phyloP scores from a whole-genome alignment of 2,113 vertebrate species.

The Pangasianodon gigas region DNA sequence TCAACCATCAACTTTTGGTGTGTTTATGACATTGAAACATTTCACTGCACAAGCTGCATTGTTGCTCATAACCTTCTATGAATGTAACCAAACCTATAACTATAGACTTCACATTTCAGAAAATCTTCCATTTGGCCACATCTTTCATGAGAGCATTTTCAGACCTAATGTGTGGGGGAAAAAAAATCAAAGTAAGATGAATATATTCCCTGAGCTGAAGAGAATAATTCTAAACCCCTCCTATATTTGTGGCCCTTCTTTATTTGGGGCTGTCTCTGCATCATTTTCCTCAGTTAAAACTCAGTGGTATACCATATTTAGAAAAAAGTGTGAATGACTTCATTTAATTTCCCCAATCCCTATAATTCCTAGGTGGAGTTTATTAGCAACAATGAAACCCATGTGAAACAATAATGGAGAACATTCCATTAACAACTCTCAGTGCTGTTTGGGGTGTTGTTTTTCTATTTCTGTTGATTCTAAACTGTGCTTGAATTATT shows the following conservation, averaged over 20 bases:
- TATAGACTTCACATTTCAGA: not conserved
- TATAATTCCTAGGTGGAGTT: not conserved
- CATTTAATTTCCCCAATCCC: not conserved
- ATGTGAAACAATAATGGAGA: not conserved
- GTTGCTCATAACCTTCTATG: not conserved
- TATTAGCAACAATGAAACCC: not conserved
- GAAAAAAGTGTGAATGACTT: not conserved
- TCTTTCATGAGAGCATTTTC: not conserved
- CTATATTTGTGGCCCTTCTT: not conserved
- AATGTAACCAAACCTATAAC: not conserved
- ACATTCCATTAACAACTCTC: not conserved
- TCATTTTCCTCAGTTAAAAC: not conserved
- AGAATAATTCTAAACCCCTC: not conserved
- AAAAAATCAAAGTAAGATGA: not conserved
- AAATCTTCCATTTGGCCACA: not conserved
- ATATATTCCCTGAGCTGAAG: not conserved
- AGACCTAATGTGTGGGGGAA: not conserved
- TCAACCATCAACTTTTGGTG: not conserved
- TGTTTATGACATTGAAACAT: not conserved
- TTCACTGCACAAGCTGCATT: not conserved
- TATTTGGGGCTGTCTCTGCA: not conserved
- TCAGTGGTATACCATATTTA: not conserved
- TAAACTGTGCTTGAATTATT: not conserved
- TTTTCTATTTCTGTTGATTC: not conserved
- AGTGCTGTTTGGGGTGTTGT: not conserved